Evolutionary conservation across 2,113 vertebrate genomes (phyloP), one percentile per base, ranked within the genome.

Genomic region (Isichthys henryi): DNA sequence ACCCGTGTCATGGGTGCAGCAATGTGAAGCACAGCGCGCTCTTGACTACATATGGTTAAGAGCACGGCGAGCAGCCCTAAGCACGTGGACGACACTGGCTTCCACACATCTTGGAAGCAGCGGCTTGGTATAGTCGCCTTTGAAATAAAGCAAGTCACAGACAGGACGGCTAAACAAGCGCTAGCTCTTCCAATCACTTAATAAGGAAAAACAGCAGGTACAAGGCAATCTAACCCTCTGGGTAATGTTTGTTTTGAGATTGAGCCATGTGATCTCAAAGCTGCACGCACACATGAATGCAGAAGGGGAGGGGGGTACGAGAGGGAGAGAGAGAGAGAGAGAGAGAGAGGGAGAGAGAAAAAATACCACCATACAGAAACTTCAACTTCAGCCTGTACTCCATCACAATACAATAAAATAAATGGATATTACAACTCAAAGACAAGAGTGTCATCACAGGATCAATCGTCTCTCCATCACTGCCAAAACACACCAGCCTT

Each of bases 151-250:
- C 58, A 89, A 90, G 90, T 58, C n/a, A 5, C 48, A 31, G 43
- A n/a, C 83, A 15, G 86, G 89, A 74, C 9, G 27, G 53, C 27
- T 35, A 86, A 86, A 86, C 89, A n/a, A 7, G 45, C 21, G 48
- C 91, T 90, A 91, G 91, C 90, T 94, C 92, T 91, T 94, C 92
- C 92, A 92, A 92, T 92, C 92, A 88, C 94, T 95, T 95, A 94
- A 95, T 94, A 95, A 95, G 93, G 94, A 91, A 89, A 94, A 94
- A 91, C 88, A 89, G 90, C 85, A 89, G 91, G 91, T 94, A 92
- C 91, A 92, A 93, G 93, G 91, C 89, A 90, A 91, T 90, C 91
- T 91, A 94, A 94, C 90, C 92, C 94, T 93, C 94, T 91, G 92
- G 92, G 89, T 89, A 89, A 93, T 92, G 93, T 94, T 94, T 93